Conservation (phyloP, 2,888 invertebrate species). For the Hirudinaria manillensis region DNA sequence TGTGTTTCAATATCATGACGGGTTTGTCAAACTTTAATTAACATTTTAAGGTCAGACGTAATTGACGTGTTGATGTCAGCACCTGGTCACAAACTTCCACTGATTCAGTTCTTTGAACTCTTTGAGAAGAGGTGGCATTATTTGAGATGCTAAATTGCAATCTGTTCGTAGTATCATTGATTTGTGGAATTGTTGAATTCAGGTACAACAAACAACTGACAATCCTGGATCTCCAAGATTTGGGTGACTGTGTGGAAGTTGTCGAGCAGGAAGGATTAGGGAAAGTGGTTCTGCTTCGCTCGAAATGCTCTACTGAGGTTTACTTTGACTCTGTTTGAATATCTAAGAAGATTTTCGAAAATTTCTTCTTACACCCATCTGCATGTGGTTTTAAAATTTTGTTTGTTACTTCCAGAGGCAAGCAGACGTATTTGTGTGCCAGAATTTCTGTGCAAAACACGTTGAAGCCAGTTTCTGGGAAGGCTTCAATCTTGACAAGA, state of each 20-base stretch:
- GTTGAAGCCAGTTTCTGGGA: neutral
- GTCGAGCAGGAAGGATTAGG: constrained; percentile 61
- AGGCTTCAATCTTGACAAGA: neutral
- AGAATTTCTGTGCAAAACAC: neutral
- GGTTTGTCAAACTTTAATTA: neutral
- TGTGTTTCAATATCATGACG: neutral
- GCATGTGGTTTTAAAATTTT: neutral
- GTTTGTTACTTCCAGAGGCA: neutral
- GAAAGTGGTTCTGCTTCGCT: constrained; percentile 65
- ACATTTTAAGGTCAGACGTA: constrained; percentile 61
- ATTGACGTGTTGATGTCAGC: constrained; percentile 70
- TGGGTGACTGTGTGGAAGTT: constrained; percentile 73
- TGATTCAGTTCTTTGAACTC: constrained; percentile 75
- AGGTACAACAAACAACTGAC: constrained; percentile 63
- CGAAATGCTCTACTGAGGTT: neutral
- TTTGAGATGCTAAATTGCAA: too few relatives aligned
- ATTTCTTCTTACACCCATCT: too few relatives aligned
- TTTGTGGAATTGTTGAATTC: neutral
- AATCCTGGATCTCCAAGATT: constrained; percentile 57
- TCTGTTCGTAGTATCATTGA: too few relatives aligned
- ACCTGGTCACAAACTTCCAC: constrained; percentile 67
- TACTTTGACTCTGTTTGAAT: neutral
- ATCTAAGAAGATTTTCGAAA: neutral
- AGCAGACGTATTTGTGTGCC: neutral
- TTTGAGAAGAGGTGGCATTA: constrained; percentile 65